These are phyloP conservation scores for Catharus bicknelli DNA, from an alignment of 2,113 vertebrate species.

Conservation along the genomic window DNA sequence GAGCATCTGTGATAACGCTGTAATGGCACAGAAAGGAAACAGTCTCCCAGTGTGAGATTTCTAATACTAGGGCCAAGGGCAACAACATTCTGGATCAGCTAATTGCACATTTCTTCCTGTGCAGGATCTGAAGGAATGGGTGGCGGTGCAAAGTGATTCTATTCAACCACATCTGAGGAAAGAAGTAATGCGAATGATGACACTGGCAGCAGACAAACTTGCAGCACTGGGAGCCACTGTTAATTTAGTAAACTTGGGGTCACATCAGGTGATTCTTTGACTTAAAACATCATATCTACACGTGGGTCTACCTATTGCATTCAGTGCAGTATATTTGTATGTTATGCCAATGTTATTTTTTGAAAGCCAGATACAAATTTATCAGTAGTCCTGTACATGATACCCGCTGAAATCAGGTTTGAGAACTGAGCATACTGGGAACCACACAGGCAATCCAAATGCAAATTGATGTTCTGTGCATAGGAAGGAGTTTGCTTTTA, in stretches of 20 bases:
- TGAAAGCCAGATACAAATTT: background rate
- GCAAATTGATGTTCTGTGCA: background rate
- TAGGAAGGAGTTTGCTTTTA: background rate
- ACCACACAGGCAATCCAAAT: background rate
- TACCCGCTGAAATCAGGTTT: background rate
- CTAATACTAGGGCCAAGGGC: background rate
- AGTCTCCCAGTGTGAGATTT: background rate
- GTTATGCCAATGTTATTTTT: background rate
- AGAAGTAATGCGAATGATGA: slow-evolving; percentile 82
- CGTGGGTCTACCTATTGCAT: background rate
- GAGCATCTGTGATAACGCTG: rapidly evolving
- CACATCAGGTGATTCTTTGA: slow-evolving; percentile 76
- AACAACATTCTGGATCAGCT: background rate
- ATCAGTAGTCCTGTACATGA: rapidly evolving
- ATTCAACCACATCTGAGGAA: slow-evolving; percentile 76
- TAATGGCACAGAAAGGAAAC: background rate
- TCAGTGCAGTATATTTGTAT: background rate
- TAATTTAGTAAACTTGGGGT: slow-evolving; percentile 72
- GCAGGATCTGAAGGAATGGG: slow-evolving; percentile 86
- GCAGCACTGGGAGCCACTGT: slow-evolving; percentile 78
- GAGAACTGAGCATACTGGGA: background rate
- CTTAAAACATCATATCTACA: background rate
- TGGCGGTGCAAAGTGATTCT: slow-evolving; percentile 87
- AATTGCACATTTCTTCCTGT: background rate
- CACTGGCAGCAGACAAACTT: slow-evolving; percentile 75